Evolutionary conservation across 2,888 invertebrate species (phyloP).

Genomic region (Epinotia bilunana): DNA sequence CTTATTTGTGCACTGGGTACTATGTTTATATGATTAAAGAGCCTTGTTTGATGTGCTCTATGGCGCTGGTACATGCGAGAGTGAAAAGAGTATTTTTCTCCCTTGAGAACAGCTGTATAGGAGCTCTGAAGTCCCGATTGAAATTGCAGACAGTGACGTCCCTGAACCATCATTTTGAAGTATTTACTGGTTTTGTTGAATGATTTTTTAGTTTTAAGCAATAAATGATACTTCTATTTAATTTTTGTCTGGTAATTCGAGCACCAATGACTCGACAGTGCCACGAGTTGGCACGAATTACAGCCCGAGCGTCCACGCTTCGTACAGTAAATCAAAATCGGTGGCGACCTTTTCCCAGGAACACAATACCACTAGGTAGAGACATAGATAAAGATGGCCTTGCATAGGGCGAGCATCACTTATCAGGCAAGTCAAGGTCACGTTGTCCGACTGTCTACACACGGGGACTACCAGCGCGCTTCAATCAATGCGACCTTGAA

Average conservation of each 20-base stretch:
- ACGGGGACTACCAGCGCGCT: no score
- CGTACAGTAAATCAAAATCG: neutral
- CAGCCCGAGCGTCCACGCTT: no score
- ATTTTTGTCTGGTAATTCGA: constrained; percentile 48
- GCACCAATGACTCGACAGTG: neutral
- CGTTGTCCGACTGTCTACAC: no score
- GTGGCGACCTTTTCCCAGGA: neutral
- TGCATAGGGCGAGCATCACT: no score
- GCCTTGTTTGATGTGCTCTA: constrained; percentile 97
- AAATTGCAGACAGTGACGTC: constrained; percentile 91
- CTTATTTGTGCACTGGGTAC: constrained; percentile 95
- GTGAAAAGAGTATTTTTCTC: constrained; percentile 92
- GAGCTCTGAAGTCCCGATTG: constrained; percentile 88
- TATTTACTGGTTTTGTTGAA: constrained; percentile 86
- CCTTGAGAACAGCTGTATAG: constrained; percentile 78
- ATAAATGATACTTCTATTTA: constrained; percentile 3
- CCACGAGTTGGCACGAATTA: no score
- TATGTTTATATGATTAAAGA: constrained; percentile 92
- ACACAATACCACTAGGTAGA: no score
- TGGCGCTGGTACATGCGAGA: constrained; percentile 97
- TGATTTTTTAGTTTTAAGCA: constrained; percentile 54
- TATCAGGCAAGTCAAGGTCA: no score
- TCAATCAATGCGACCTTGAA: no score
- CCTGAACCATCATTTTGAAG: constrained; percentile 96
- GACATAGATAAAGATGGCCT: no score